These are phyloP conservation scores for Alcedo atthis DNA, from an alignment of 2,797 vertebrate genomes.

Conservation along the genomic window DNA sequence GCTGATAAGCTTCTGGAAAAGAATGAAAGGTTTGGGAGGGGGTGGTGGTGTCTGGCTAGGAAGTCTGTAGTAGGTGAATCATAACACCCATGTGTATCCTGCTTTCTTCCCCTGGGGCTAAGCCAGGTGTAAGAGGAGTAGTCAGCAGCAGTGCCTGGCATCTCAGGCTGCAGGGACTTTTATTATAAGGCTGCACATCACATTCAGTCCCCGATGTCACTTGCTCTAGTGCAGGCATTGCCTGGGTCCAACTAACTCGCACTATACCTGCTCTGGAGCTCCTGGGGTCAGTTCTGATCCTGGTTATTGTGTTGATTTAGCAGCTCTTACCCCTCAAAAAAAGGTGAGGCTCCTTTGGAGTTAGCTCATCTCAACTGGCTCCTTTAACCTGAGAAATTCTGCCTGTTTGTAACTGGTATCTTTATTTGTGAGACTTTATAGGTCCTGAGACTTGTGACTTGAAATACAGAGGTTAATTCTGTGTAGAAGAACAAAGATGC, in stretches of 20 bases:
- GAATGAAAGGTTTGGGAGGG: background rate
- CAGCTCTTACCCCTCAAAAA: rapidly evolving
- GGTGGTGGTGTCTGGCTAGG: background rate
- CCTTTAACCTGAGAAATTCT: background rate
- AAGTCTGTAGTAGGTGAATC: background rate
- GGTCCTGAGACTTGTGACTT: background rate
- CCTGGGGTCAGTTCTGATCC: background rate
- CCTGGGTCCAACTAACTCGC: rapidly evolving
- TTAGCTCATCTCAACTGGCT: background rate
- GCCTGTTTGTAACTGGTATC: rapidly evolving
- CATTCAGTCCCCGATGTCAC: background rate
- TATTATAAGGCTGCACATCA: background rate
- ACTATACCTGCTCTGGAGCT: background rate
- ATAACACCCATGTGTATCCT: background rate
- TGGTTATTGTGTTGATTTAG: background rate
- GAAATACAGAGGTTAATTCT: background rate
- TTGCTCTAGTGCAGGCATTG: background rate
- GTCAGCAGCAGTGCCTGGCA: background rate
- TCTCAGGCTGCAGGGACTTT: background rate
- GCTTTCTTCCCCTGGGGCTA: background rate
- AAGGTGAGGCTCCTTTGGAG: background rate
- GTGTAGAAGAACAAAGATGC: background rate
- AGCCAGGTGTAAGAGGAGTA: background rate
- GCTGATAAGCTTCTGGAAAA: background rate
- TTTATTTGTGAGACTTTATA: rapidly evolving